These are phyloP conservation scores for Microcebus tavaratra DNA, from an alignment of 2,113 vertebrate species.

Conservation along the genomic window DNA sequence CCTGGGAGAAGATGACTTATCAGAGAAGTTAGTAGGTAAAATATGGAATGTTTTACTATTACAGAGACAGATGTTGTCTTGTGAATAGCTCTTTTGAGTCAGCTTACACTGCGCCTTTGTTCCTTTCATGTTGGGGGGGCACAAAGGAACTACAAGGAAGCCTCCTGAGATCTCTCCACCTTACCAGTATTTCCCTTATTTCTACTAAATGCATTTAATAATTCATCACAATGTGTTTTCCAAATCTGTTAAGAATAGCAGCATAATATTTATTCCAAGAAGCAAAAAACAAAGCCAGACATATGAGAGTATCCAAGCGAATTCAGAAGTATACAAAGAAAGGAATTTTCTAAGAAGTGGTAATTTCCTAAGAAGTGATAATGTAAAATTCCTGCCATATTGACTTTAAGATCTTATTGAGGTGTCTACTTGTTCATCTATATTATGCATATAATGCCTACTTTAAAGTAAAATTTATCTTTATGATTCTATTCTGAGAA, in stretches of 20 bases:
- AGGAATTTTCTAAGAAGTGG: neutral
- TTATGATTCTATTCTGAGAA: neutral
- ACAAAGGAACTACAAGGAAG: neutral
- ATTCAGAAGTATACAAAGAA: neutral
- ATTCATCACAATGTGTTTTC: constrained; percentile 43
- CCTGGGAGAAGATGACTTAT: neutral
- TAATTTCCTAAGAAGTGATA: neutral
- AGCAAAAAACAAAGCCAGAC: neutral
- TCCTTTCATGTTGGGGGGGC: neutral
- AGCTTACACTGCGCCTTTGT: neutral
- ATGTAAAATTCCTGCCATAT: neutral
- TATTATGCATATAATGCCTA: neutral
- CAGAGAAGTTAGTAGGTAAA: constrained; percentile 31
- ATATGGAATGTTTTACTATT: neutral
- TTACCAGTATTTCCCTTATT: neutral
- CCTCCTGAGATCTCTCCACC: neutral
- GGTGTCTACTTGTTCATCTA: neutral
- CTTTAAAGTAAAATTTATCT: neutral
- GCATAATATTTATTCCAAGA: constrained; percentile 27
- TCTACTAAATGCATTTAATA: constrained; percentile 26
- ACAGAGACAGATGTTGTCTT: constrained; percentile 33
- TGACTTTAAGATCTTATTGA: neutral
- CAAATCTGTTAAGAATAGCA: constrained; percentile 25
- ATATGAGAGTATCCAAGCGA: neutral
- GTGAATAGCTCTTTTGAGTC: constrained; percentile 40